phyloP scores from a whole-genome alignment of 92 coral and sea anemone species.

The Phymanthus crucifer region DNA sequence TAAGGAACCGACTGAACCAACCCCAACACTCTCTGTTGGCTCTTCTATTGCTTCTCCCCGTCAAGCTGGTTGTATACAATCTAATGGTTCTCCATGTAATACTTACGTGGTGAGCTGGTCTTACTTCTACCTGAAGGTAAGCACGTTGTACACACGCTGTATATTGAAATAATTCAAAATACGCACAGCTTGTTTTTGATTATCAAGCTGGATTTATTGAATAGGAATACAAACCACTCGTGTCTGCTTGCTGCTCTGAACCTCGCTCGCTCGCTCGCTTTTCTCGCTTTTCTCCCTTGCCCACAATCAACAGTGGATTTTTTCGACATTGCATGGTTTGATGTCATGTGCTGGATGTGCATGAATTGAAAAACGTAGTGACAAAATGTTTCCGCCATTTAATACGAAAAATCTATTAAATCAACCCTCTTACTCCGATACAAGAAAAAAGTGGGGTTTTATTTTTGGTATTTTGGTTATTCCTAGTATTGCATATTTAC shows the following conservation, averaged over 20 bases:
- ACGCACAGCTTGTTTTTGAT: background rate
- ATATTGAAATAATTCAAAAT: background rate
- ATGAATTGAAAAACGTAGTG: background rate
- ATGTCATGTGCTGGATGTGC: background rate
- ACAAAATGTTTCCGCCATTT: too few species aligned
- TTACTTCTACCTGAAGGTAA: conserved; percentile 42
- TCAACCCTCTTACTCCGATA: too few species aligned
- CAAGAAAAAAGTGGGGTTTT: too few species aligned
- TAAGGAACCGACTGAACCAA: background rate
- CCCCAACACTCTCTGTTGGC: background rate
- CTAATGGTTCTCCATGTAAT: conserved; percentile 30
- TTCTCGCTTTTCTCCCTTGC: too few species aligned
- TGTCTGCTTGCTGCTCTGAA: background rate
- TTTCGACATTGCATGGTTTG: too few species aligned
- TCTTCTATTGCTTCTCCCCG: background rate
- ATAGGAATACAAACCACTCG: background rate
- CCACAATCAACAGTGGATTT: too few species aligned
- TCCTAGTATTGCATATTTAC: too few species aligned
- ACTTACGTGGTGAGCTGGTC: conserved; percentile 44
- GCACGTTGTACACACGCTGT: background rate
- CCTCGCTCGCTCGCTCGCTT: too few species aligned
- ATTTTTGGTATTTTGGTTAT: too few species aligned
- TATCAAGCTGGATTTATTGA: conserved; percentile 3
- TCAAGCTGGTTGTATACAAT: background rate
- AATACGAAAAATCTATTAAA: too few species aligned